Evolutionary conservation across 2,797 vertebrate species (phyloP), one percentile per base, ranked within the genome.

Genomic region (Catharus ustulatus): DNA sequence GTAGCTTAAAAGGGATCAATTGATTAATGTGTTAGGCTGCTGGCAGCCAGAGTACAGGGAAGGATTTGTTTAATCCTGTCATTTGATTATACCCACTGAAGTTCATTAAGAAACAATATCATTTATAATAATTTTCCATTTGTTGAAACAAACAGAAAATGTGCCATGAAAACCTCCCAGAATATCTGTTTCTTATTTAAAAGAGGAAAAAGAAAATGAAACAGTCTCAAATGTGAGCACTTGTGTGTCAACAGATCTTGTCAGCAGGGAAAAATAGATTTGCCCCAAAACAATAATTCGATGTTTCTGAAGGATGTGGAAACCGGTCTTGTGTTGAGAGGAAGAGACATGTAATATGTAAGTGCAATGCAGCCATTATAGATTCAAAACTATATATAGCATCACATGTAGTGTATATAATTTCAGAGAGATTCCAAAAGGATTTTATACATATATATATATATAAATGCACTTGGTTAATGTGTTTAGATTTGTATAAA

Each of bases 131-230:
- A 78, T 91, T 95, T 95, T 97, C 83, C 34, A 32, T 94, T 95
- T 96, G 46, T 76, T 94, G 43, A 91, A 95, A 81, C 27, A 91
- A 84, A 91, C 51, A 71, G 34, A 95, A 97, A 97, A 95, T 68
- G 62, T 93, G 67, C 27, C 52, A 82, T 76, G 73, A 96, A 97
- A 91, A 58, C 11, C 30, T 93, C 71, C 38, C 55, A 93, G 76
- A 95, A 62, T 88, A 85, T 89, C 76, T 89, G 68, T 83, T 97
- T 94, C 51, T 92, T 87, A 93, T 96, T 96, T 90, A 74, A 91
- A 95, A 58, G 20, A 45, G 16, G 49, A 75, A 83, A 78, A 85
- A 42, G 17, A 59, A 78, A 91, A 75, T 61, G 15, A 14, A 80
- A 45, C 15, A 71, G 36, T 29, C 81, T 76, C 20, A 61, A 83